Base-by-base conservation (phyloP, 1,140 invertebrate genomes). In the Wiebesia pumilae region DNA sequence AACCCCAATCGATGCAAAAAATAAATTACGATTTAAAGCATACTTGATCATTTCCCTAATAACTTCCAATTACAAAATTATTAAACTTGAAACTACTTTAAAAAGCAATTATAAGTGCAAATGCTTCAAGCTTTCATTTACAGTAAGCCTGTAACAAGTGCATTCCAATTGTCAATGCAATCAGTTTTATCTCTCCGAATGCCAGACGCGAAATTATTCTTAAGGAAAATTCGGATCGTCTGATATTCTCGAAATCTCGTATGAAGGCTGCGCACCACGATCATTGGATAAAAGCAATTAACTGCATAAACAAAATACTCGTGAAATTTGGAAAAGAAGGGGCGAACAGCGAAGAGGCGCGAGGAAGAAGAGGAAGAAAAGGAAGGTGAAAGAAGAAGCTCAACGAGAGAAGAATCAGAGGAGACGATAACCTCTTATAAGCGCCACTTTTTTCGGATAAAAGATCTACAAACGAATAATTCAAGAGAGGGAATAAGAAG, bases 381-480 rank as follows among this genome's bases (percentile, higher is more conserved):
- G n/a, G 40, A 51, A 51, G 24, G 71, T 2, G 30, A 77, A 0
- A 84, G 62, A 79, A 35, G 67, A 87, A 81, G 71, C 38, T 54
- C 35, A 81, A 58, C 43, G 84, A 81, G 84, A 40, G 51, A 58
- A 33, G 78, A 81, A 81, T 80, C 71, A 78, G 47, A 73, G 67
- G 79, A 78, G 54, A 30, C 43, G 65, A 62, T 33, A 75, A 38
- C 71, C 79, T 69, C 67, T 69, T 69, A 69, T 14, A 14, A 33
- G 14, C 24, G 35, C 35, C 3, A 67, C 78, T 65, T 85, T 85
- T 85, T 81, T 80, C 78, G 78, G 78, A n/a, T 38, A 73, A 79
- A 81, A 43, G 71, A 81, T n/a, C 75, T 67, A 80, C 82, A 69
- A 69, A 81, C 87, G 80, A 84, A 84, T 79, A 87, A 81, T 83